A percentile compares a stretch with the other conserved stretches of the same genome.
Conservation (phyloP, 1,140 invertebrate species). For the Diachasmimorpha longicaudata region DNA sequence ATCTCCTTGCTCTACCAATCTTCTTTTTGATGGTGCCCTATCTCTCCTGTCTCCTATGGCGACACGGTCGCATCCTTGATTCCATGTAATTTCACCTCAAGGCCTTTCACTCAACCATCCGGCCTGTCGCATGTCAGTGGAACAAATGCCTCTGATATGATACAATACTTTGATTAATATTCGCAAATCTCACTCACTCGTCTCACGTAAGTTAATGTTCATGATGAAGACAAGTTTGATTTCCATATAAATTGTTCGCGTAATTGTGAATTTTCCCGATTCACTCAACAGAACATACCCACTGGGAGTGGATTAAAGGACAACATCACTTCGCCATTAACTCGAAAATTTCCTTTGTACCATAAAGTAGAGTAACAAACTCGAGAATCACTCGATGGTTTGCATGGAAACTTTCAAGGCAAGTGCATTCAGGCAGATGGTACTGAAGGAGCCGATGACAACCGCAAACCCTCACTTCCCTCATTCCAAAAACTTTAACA, state of each 20-base stretch:
- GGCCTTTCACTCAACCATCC: constrained; percentile 5
- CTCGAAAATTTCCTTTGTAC: background rate
- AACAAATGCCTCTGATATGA: background rate
- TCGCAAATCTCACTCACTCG: background rate
- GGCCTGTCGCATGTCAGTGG: background rate
- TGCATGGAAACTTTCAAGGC: background rate
- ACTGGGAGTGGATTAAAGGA: background rate
- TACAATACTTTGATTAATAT: background rate
- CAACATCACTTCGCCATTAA: background rate
- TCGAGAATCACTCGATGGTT: background rate
- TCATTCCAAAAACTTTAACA: background rate
- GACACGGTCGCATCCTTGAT: background rate
- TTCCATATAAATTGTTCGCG: background rate
- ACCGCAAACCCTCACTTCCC: background rate
- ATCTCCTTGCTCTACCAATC: background rate
- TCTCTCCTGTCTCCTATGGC: background rate
- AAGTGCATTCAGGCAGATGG: background rate
- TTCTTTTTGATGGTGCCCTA: background rate
- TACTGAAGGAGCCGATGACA: background rate
- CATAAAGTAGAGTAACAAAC: background rate
- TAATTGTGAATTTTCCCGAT: background rate
- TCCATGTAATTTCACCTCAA: constrained; percentile 22
- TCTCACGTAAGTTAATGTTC: background rate
- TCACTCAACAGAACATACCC: background rate
- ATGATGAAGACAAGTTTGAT: background rate